Conservation (phyloP, 2,888 invertebrate genomes). For the Thymelicus sylvestris region DNA sequence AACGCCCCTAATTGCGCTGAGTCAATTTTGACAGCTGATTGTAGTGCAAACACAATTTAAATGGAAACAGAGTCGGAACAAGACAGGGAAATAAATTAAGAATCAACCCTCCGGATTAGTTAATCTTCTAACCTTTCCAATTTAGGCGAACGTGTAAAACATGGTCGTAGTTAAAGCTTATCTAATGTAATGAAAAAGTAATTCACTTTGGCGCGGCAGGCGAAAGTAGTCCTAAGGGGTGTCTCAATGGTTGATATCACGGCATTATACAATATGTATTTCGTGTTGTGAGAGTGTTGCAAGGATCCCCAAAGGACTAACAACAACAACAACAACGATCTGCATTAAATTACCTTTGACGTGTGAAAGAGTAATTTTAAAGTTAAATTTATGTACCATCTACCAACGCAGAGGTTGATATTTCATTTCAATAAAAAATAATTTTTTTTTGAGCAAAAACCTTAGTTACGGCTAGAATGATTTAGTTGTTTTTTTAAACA, state of each 20-base stretch:
- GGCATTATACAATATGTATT: conserved; percentile 36
- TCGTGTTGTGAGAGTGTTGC: conserved; percentile 37
- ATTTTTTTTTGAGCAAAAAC: too few relatives aligned
- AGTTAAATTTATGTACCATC: conserved; percentile 17
- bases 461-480: too few relatives aligned
- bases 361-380: conserved; percentile 10
- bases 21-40: conserved; percentile 68
- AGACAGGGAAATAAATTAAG: conserved; percentile 25
- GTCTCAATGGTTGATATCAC: conserved; percentile 42
- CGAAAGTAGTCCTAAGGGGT: conserved; percentile 48
- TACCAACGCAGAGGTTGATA: conserved; percentile 10
- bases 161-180: conserved; percentile 44
- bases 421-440: too few relatives aligned
- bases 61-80: conserved; percentile 42
- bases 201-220: conserved; percentile 53
- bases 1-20: conserved; percentile 62
- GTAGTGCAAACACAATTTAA: conserved; percentile 53
- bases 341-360: conserved; percentile 24
- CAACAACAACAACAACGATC: conserved; percentile 24
- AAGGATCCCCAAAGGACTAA: conserved; percentile 11
- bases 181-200: conserved; percentile 51
- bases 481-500: too few relatives aligned
- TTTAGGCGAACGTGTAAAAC: conserved; percentile 21
- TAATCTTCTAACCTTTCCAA: conserved; percentile 19
- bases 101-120: conserved; percentile 1